These are phyloP conservation scores for Choristoneura fumiferana DNA, from an alignment of 1,140 invertebrate species.

Conservation along the genomic window DNA sequence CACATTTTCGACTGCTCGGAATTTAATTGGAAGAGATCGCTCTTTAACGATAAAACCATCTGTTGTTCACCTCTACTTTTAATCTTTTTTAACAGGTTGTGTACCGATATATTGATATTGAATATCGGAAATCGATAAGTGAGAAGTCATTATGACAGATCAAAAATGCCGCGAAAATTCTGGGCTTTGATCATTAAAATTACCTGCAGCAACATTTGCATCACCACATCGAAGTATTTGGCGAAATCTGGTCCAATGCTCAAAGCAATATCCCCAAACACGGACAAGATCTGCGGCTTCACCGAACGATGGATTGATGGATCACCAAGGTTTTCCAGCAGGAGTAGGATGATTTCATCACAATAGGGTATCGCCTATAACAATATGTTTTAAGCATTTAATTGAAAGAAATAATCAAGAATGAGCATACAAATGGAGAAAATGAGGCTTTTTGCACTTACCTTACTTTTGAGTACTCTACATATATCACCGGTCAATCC, in stretches of 20 bases:
- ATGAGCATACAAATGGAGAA: too few relatives aligned
- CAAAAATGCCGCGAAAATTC: too few relatives aligned
- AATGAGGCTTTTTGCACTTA: conserved; percentile 31
- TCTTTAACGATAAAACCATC: too few relatives aligned
- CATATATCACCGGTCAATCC: conserved; percentile 97
- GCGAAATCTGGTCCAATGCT: conserved; percentile 95
- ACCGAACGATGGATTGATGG: conserved; percentile 93
- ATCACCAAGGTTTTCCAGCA: conserved; percentile 93
- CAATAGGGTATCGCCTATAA: conserved; percentile 91
- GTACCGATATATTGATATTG: too few relatives aligned
- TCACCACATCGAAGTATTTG: conserved; percentile 94
- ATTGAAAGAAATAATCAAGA: conserved; percentile 8
- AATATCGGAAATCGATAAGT: too few relatives aligned
- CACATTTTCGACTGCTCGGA: too few relatives aligned
- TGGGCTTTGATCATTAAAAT: not conserved
- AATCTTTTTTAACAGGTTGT: too few relatives aligned
- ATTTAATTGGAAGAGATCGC: too few relatives aligned
- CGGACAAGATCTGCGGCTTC: conserved; percentile 96
- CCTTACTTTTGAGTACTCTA: conserved; percentile 87
- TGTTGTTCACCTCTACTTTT: too few relatives aligned
- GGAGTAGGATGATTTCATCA: conserved; percentile 95
- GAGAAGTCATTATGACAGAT: too few relatives aligned
- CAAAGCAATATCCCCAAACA: conserved; percentile 97
- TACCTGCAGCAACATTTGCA: conserved; percentile 93
- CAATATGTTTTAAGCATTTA: conserved; percentile 53